phyloP scores from a whole-genome alignment of 1,140 invertebrate genomes.

The Cardiocondyla obscurior region DNA sequence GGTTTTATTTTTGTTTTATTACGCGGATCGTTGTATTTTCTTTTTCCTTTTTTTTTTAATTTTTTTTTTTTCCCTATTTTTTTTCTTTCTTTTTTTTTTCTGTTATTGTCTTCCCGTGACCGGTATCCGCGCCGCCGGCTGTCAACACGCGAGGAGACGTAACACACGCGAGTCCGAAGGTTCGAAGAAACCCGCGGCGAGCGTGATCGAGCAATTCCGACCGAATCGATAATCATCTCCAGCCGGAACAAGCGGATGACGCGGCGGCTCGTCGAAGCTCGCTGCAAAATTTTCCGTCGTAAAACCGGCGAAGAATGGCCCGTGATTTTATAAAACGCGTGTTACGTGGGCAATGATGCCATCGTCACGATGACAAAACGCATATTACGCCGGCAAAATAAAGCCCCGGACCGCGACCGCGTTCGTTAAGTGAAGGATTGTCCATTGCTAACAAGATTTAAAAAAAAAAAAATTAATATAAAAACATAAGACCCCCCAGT shows the following conservation, averaged over 20 bases:
- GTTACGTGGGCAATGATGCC: conserved; percentile 26
- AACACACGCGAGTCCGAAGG: background rate
- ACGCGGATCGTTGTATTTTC: background rate
- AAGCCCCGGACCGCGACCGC: conserved; percentile 1
- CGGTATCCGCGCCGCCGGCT: background rate
- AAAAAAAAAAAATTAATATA: conserved; percentile 20
- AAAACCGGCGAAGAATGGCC: conserved; percentile 28
- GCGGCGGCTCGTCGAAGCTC: conserved; percentile 7
- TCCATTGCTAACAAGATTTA: conserved; percentile 10
- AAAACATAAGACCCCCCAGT: background rate
- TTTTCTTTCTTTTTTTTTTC: background rate
- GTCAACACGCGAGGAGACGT: conserved; percentile 3
- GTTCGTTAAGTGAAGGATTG: conserved; percentile 38
- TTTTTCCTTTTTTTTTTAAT: background rate
- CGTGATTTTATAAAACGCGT: conserved; percentile 51
- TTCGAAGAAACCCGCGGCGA: conserved; percentile 15
- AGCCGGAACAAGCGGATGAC: conserved; percentile 36
- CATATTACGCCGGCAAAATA: conserved; percentile 13
- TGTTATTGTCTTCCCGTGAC: background rate
- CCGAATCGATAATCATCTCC: conserved; percentile 50
- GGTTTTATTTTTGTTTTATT: background rate
- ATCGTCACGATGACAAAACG: conserved; percentile 42
- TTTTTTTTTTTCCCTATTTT: no score
- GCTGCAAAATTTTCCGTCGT: conserved; percentile 36
- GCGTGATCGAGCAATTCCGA: conserved; percentile 30